Base-by-base conservation (phyloP, 2,797 vertebrate species). In the Oreortyx pictus region DNA sequence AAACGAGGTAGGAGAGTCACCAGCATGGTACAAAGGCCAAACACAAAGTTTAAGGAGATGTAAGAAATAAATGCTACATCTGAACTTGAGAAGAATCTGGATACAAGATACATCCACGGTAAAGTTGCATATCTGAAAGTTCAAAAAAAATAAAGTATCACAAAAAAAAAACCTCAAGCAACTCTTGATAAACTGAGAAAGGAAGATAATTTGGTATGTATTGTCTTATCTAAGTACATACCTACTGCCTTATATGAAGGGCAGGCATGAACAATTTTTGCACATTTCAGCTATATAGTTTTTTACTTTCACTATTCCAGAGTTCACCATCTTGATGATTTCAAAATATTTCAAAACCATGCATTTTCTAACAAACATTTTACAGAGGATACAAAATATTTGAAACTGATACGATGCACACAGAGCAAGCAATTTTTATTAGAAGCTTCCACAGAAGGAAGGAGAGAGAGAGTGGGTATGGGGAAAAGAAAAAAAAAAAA, bases 21-120 rank as follows among this genome's bases (percentile, higher is more conserved):
- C 41, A 98, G 92, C 96, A 97, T 94, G 44, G 97, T 98, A 62
- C 97, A 97, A 33, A 98, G 88, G 7, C 98, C 97, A 47, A 97
- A 97, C 47, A 98, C 83, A 86, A 98, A 98, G 92, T 97, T 98
- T 82, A 98, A 82, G 15, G 97, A 97, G 73, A 97, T 78, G 9
- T 96, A 97, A 57, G 95, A 95, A 93, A 98, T 94, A 89, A 98
- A 97, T 49, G 98, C 98, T 17, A 95, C 70, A 11, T 98, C 97
- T 11, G 97, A 75, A 60, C 97, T 97, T 50, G 97, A 88, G 73
- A 98, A 98, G 86, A 96, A 86, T 54, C 97, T 92, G 31, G 98
- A 98, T 29, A 91, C 20, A 66, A 98, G 94, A 59, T 98, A 97
- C 97, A 97, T 97, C 97, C 97, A 97, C 0, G 97, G 97, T 41